Percentiles rank a stretch among this genome's conserved stretches.
phyloP scores from a whole-genome alignment of 2,113 vertebrate genomes.

The Pelmatolapia mariae region DNA sequence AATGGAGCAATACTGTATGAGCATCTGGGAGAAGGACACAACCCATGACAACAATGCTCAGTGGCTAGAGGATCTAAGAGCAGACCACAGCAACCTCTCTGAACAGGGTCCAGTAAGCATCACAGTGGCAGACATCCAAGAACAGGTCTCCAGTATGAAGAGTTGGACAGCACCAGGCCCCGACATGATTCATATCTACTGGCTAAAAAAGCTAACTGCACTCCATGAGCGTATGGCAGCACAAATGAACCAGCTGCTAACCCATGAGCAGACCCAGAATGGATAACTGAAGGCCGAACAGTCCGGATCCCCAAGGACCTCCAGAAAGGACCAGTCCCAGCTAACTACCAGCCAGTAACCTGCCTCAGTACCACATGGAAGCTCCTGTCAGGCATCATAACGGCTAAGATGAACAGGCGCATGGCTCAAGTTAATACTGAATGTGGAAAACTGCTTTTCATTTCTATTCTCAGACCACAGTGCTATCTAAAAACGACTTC shows the following conservation, averaged over 20 bases:
- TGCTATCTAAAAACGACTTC: neutral
- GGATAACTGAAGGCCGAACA: neutral
- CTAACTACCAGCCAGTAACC: neutral
- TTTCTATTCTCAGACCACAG: neutral
- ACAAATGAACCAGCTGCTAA: neutral
- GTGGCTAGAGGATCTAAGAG: neutral
- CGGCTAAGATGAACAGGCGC: neutral
- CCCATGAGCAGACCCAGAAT: neutral
- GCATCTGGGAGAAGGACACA: neutral
- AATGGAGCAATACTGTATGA: neutral
- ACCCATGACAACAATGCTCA: neutral
- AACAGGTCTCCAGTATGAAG: neutral
- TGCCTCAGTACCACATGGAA: neutral
- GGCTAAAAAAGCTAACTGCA: neutral
- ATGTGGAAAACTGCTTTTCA: neutral
- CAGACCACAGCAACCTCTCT: neutral
- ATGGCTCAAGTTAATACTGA: neutral
- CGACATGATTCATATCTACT: neutral
- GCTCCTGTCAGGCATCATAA: neutral
- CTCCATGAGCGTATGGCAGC: neutral
- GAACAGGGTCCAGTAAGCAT: neutral
- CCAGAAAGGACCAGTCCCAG: neutral
- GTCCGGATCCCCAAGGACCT: neutral
- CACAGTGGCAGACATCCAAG: neutral
- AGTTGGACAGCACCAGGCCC: neutral